Evolutionary conservation across 2,797 vertebrate genomes (phyloP), one percentile per base, ranked within the genome.

Genomic region (Sciaenops ocellatus): DNA sequence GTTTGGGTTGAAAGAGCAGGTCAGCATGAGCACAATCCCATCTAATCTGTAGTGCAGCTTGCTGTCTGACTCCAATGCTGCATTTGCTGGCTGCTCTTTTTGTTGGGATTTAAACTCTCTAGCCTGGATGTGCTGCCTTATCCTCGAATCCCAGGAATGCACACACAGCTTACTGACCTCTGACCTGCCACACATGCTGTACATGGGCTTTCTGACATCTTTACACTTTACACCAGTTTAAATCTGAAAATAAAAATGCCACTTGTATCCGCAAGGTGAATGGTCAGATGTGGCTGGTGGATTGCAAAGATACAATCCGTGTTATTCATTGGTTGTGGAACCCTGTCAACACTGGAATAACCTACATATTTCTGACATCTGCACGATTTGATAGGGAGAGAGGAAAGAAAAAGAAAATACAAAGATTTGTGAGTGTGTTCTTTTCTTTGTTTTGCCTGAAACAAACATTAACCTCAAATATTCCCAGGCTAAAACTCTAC

Each of bases 281-380:
- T 26, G 57, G 80, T 80, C 78, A 83, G 61, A 89, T 78, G 47
- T 69, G 82, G 56, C 78, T 55, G 78, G 26, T 50, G 72, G 79
- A 83, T 87, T 70, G 75, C 22, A 38, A 30, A 76, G 88, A 89
- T 88, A 87, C 64, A 44, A 89, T 91, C 79, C 79, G 76, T 86
- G 75, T 78, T 83, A 78, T 88, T 89, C 87, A 80, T 75, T 85
- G 88, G 78, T 72, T 73, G 61, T 7, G 68, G 54, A 65, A 62
- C 9, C 65, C 76, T 73, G 83, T 88, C 84, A 81, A 73, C 80
- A 65, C 41, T 30, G 74, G 42, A 85, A 74, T 63, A 78, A 82
- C 48, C 55, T 17, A 79, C 59, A 73, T 46, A 76, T 69, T 64
- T 82, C 78, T 83, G 47, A 56, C 69, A 64, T 78, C 76, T 80